Percentiles rank a stretch among this genome's conserved stretches.
phyloP scores from a whole-genome alignment of 2,797 vertebrate genomes.

The Bradypodion ventrale region DNA sequence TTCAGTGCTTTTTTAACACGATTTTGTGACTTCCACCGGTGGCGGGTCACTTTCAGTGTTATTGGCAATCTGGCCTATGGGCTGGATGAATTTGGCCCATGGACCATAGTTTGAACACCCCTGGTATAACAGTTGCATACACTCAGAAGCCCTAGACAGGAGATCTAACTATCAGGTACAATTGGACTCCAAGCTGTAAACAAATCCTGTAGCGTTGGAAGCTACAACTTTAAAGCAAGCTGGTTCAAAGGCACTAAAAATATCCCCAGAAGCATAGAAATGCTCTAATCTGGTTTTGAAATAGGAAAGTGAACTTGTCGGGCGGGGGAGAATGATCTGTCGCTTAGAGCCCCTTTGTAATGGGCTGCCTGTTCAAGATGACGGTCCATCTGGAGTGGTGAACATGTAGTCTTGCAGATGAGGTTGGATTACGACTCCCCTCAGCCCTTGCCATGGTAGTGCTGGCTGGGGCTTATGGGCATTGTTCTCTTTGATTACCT shows the following conservation, averaged over 20 bases:
- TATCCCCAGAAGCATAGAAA: background rate
- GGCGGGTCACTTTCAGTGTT: too few species aligned
- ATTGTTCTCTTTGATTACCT: background rate
- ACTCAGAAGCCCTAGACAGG: background rate
- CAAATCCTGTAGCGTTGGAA: background rate
- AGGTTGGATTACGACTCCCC: background rate
- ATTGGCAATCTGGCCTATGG: too few species aligned
- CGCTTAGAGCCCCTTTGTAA: background rate
- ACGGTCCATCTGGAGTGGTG: background rate
- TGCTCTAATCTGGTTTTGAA: background rate
- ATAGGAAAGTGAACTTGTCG: background rate
- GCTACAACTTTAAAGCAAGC: background rate
- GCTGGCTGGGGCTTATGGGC: background rate
- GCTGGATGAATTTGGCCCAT: too few species aligned
- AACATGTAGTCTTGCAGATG: background rate
- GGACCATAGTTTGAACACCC: too few species aligned
- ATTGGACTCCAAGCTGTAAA: background rate
- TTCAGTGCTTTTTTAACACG: too few species aligned
- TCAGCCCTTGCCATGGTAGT: background rate
- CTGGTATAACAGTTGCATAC: too few species aligned
- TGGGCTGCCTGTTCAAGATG: background rate
- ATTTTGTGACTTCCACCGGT: too few species aligned
- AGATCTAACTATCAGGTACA: background rate
- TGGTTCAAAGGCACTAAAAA: background rate
- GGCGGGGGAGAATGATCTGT: background rate